These are phyloP conservation scores for Brachionus paranguensis DNA, from an alignment of 1,140 invertebrate species.

Conservation along the genomic window DNA sequence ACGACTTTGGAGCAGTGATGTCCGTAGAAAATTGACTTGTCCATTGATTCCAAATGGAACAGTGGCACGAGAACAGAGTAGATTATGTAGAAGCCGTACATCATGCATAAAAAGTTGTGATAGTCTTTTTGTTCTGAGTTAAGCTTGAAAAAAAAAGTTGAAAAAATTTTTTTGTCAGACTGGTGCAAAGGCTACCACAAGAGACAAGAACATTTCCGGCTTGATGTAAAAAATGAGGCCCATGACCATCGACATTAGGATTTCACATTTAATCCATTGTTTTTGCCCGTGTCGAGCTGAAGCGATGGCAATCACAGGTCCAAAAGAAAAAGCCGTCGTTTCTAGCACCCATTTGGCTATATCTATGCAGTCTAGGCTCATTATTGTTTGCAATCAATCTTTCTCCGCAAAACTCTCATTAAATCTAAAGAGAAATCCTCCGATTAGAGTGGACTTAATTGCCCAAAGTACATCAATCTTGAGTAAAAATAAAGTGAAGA, in stretches of 20 bases:
- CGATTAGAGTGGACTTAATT: not conserved
- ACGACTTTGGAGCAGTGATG: not conserved
- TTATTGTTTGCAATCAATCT: not conserved
- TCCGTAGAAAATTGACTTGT: not conserved
- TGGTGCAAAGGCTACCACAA: not conserved
- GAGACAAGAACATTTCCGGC: not conserved
- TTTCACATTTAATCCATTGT: not conserved
- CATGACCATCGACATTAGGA: not conserved
- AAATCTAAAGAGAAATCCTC: not conserved
- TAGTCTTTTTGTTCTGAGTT: not conserved
- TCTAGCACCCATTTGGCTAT: not conserved
- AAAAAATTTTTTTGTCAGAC: not conserved
- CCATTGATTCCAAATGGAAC: not conserved
- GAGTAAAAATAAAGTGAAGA: not conserved
- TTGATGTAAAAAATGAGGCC: not conserved
- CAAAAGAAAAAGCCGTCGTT: not conserved
- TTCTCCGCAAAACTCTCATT: not conserved
- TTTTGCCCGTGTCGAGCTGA: not conserved
- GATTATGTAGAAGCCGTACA: not conserved
- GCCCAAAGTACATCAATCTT: not conserved
- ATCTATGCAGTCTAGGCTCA: not conserved
- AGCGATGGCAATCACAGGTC: not conserved
- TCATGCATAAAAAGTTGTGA: not conserved
- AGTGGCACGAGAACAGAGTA: not conserved
- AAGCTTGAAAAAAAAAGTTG: not conserved